phyloP scores from a whole-genome alignment of 2,113 vertebrate species.

The Phyllostomus discolor region DNA sequence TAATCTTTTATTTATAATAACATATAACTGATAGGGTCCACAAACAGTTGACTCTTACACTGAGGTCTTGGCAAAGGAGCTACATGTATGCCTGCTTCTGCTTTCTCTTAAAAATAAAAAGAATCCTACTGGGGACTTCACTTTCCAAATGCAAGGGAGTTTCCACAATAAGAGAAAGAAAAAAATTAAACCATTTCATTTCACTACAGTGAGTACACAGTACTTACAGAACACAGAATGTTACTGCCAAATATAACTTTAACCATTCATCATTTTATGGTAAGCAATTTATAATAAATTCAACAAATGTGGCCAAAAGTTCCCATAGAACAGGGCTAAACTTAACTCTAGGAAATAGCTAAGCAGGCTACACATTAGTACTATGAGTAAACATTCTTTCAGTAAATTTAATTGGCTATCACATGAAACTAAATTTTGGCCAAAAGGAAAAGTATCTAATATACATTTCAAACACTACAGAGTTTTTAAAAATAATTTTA shows the following conservation, averaged over 20 bases:
- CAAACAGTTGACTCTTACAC: not conserved
- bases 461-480: not conserved
- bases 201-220: not conserved
- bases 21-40: not conserved
- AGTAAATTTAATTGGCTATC: not conserved
- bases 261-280: not conserved
- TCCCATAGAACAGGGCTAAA: not conserved
- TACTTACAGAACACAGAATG: not conserved
- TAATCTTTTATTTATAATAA: not conserved
- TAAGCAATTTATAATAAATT: not conserved
- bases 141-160: not conserved
- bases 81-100: not conserved
- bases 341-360: not conserved
- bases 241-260: not conserved
- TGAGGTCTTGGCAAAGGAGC: not conserved
- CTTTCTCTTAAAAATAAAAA: not conserved
- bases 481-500: conserved; percentile 7
- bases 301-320: not conserved
- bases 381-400: not conserved
- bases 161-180: not conserved
- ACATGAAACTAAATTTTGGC: not conserved
- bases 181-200: not conserved
- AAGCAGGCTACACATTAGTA: not conserved
- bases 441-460: not conserved
- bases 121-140: not conserved